Evolutionary conservation across 2,113 vertebrate genomes (phyloP).

Genomic region (Isurus oxyrinchus): DNA sequence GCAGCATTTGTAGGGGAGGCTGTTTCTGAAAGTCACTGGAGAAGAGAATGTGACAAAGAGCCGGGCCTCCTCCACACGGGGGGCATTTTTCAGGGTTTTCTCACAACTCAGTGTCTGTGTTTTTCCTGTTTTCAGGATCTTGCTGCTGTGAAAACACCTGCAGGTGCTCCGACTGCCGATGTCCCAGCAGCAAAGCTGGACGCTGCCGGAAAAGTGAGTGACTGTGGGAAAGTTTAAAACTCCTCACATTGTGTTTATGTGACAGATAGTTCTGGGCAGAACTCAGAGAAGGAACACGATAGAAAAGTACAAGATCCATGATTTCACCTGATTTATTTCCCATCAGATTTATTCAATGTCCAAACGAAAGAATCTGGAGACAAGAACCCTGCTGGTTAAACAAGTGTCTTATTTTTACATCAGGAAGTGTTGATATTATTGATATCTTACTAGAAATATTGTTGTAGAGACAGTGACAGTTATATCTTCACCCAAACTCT

Average conservation of each 20-base stretch:
- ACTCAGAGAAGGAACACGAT: background rate
- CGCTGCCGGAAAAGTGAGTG: slow-evolving; percentile 9
- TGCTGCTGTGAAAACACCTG: slow-evolving; percentile 3
- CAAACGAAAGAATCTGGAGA: background rate
- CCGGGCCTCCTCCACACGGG: background rate
- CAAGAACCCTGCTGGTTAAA: background rate
- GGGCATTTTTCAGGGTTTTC: background rate
- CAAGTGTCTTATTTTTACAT: background rate
- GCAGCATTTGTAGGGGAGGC: background rate
- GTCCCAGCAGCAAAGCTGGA: slow-evolving; percentile 4
- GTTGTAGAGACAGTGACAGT: background rate
- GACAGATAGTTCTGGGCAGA: background rate
- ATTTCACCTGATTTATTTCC: background rate
- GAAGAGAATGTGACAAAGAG: background rate
- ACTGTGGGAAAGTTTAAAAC: background rate
- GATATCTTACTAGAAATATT: background rate
- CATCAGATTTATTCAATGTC: background rate
- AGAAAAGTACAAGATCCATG: background rate
- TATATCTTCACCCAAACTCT: background rate
- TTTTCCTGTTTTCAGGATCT: background rate
- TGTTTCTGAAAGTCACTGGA: background rate
- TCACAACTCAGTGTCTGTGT: background rate
- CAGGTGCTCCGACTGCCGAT: slow-evolving; percentile 13
- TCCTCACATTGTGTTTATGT: background rate
- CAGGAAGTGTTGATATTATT: background rate